A percentile compares a stretch with the other conserved stretches of the same genome.
Conservation (phyloP, 2,888 invertebrate genomes). For the Trimorus sp. region DNA sequence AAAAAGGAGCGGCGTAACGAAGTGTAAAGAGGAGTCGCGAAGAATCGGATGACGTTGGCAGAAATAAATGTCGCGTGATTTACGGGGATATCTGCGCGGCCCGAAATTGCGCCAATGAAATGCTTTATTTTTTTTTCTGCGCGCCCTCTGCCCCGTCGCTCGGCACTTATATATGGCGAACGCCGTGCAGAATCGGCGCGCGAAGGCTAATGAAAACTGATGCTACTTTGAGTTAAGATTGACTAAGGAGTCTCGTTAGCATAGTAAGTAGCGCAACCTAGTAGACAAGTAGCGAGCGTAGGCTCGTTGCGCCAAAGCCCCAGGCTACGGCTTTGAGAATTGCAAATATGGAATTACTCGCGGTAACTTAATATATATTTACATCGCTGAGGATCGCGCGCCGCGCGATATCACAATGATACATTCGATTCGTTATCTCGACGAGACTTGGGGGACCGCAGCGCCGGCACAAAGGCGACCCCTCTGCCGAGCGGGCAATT, state of each 20-base stretch:
- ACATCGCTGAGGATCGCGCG: slow-evolving; percentile 39
- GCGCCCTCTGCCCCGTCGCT: too few relatives aligned
- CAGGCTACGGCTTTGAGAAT: slow-evolving; percentile 76
- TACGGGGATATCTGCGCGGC: slow-evolving; percentile 51
- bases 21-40: slow-evolving; percentile 26
- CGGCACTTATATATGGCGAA: slow-evolving; percentile 46
- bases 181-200: slow-evolving; percentile 46
- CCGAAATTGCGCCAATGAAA: slow-evolving; percentile 61
- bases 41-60: slow-evolving; percentile 42
- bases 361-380: slow-evolving; percentile 63
- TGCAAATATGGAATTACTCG: slow-evolving; percentile 70
- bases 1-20: slow-evolving; percentile 29
- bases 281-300: slow-evolving; percentile 60
- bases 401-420: slow-evolving; percentile 24
- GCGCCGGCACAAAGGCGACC: slow-evolving; percentile 3
- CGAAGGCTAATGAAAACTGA: slow-evolving; percentile 68
- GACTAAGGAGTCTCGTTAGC: slow-evolving; percentile 66
- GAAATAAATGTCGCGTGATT: slow-evolving; percentile 59
- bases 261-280: slow-evolving; percentile 65
- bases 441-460: neutral
- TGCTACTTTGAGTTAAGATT: slow-evolving; percentile 66
- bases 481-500: slow-evolving; percentile 6
- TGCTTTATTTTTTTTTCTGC: slow-evolving; percentile 12
- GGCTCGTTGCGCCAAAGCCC: slow-evolving; percentile 74
- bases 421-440: slow-evolving; percentile 32